Percentiles rank a stretch among this genome's conserved stretches.
Evolutionary conservation across 2,113 vertebrate genomes (phyloP).

Genomic region (Spermophilus dauricus): DNA sequence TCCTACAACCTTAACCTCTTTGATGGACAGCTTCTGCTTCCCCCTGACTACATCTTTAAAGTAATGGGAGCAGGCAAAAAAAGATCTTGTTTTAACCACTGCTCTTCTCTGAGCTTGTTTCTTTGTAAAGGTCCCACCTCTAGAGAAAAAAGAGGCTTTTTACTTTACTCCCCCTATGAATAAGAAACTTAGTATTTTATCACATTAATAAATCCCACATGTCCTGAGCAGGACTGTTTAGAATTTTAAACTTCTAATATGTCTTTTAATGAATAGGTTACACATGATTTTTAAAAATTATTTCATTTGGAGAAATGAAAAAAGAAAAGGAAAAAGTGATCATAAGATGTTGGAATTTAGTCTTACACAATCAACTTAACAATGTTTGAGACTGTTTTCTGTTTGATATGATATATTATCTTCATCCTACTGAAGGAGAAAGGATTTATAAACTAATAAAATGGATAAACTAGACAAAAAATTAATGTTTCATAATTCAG

Average conservation of each 20-base stretch:
- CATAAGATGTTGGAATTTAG: not conserved
- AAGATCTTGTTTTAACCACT: not conserved
- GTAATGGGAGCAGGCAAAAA: not conserved
- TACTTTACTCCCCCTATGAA: not conserved
- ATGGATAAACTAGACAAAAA: not conserved
- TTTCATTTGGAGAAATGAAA: constrained; percentile 33
- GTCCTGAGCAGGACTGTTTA: not conserved
- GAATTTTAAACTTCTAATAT: constrained; percentile 4
- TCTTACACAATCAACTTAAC: not conserved
- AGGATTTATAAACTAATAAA: not conserved
- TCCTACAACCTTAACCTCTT: not conserved
- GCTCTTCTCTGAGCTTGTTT: not conserved
- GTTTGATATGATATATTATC: not conserved
- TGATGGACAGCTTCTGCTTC: not conserved
- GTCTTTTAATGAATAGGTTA: not conserved
- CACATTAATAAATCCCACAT: not conserved
- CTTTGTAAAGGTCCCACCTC: not conserved
- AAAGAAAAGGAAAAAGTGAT: not conserved
- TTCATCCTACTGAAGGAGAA: not conserved
- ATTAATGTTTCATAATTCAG: not conserved
- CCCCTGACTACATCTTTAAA: not conserved
- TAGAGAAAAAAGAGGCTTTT: not conserved
- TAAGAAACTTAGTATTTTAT: not conserved
- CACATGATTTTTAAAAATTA: not conserved
- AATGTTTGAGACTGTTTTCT: not conserved